Conservation (phyloP, 2,113 vertebrate species). For the Lophochroa leadbeateri region DNA sequence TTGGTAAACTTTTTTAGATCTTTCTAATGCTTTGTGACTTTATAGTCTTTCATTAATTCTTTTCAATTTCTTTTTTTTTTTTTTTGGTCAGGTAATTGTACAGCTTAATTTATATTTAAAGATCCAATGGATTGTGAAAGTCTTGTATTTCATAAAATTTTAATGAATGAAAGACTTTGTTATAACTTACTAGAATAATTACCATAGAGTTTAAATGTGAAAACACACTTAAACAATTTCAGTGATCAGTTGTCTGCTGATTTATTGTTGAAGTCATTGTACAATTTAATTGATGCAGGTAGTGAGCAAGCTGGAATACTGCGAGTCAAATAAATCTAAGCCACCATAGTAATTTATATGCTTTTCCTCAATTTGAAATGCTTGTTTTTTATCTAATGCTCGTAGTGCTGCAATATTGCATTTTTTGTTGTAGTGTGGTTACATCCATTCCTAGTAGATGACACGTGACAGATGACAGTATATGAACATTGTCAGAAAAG, state of each 20-base stretch:
- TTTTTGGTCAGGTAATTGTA: neutral
- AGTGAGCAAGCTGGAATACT: neutral
- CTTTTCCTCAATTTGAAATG: neutral
- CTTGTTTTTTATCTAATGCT: neutral
- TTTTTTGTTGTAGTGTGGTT: neutral
- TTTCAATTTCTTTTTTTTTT: neutral
- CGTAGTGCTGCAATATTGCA: neutral
- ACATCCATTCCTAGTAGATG: neutral
- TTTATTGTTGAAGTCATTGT: neutral
- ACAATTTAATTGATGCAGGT: neutral
- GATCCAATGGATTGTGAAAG: neutral
- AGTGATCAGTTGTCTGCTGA: neutral
- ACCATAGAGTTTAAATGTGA: neutral
- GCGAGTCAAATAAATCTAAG: neutral
- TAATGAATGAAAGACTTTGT: neutral
- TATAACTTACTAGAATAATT: neutral
- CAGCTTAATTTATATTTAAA: neutral
- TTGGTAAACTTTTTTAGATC: neutral
- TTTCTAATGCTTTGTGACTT: neutral
- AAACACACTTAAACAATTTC: neutral
- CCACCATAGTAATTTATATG: neutral
- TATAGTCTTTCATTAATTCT: neutral
- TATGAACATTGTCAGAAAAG: neutral
- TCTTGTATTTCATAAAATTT: neutral
- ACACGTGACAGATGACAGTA: neutral